Conservation (phyloP, 2,113 vertebrate genomes). For the Nycticorax nycticorax region DNA sequence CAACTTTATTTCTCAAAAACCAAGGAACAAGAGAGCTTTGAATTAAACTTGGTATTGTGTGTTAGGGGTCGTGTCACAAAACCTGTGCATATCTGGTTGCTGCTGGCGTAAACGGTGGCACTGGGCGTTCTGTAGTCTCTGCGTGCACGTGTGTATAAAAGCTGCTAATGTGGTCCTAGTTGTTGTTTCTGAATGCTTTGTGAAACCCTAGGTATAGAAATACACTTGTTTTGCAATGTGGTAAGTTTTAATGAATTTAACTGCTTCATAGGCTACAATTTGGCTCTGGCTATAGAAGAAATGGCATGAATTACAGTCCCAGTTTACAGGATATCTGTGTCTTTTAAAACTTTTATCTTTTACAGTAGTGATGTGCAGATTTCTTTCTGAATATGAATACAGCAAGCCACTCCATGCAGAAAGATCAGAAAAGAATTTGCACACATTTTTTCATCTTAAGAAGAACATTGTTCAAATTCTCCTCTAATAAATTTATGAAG, state of each 20-base stretch:
- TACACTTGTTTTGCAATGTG: background rate
- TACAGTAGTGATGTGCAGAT: background rate
- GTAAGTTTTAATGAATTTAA: background rate
- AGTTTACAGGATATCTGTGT: background rate
- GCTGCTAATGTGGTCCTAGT: background rate
- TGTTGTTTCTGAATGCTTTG: background rate
- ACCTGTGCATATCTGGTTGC: background rate
- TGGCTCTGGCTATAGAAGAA: background rate
- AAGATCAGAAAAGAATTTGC: background rate
- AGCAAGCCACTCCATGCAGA: background rate
- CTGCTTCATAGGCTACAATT: background rate
- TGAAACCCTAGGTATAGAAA: rapidly evolving
- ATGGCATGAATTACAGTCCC: rapidly evolving
- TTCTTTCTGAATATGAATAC: background rate
- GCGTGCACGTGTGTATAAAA: background rate
- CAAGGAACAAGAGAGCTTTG: background rate
- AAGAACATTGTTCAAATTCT: background rate
- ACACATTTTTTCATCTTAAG: background rate
- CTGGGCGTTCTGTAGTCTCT: background rate
- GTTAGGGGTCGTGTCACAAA: background rate
- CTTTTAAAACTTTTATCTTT: background rate
- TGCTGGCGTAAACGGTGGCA: background rate
- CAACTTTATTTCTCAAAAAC: background rate
- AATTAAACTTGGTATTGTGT: background rate
- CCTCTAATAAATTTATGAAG: background rate